Base-by-base conservation (phyloP, 2,113 vertebrate genomes). In the Nannobrachium achirus region DNA sequence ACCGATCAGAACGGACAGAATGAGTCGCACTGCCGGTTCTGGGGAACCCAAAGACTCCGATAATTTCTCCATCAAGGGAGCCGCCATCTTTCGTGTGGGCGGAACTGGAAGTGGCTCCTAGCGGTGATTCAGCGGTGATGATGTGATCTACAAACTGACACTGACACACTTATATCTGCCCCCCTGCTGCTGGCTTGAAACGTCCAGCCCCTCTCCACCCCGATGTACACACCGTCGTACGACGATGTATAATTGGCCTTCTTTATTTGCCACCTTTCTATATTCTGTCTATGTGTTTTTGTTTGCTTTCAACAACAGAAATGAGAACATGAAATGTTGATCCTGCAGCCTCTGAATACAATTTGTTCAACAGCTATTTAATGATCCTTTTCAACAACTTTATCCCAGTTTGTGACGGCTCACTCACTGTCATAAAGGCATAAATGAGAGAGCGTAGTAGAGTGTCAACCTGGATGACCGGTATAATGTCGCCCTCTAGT, bases 1-100 rank as follows among this genome's bases (percentile, higher is more conserved):
- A 98, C 96, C 95, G 82, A 95, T 85, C 78, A 97, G 90, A 76
- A 98, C 93, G 38, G 96, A 98, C 40, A 96, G 72, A 82, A 97
- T 94, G 63, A 98, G 91, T 46, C 95, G 94, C 82, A 98, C 90
- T 69, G 96, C 96, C 77, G 96, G 94, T 82, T 98, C 96, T 14
- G 96, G 93, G 41, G 95, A 94, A 78, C 94, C 96, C 86, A 97
- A 86, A 66, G 92, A 93, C 86, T 93, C 89, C 69, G 96, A 93
- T 64, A 94, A 80, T 70, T 80, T 88, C 84, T 91, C 84, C 86
- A 93, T 76, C 85, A 91, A 92, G 90, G 90, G 90, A 92, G 91
- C 90, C 91, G 91, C 91, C 92, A 93, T 93, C 87, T 92, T 93
- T 89, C 73, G 80, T 88, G 86, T 84, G 88, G 92, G 91, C 93